Conservation (phyloP, 2,113 vertebrate genomes). For the Connochaetes taurinus region DNA sequence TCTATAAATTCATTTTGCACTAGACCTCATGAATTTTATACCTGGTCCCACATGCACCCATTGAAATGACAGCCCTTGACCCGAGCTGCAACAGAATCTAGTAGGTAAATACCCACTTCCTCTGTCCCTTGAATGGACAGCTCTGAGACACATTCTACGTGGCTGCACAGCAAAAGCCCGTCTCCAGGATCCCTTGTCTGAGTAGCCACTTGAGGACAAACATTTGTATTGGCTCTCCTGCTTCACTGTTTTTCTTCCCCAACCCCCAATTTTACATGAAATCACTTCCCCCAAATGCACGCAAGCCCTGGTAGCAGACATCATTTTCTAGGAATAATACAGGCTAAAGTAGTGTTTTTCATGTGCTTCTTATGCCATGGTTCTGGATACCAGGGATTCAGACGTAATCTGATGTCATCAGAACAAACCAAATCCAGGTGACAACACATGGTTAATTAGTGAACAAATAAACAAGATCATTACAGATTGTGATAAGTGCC, state of each 20-base stretch:
- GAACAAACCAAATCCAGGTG: neutral
- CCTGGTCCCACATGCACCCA: neutral
- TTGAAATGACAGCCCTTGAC: neutral
- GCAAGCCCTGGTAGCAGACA: neutral
- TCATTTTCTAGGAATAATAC: neutral
- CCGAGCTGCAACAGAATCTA: neutral
- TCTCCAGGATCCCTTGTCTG: neutral
- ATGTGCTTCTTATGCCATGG: neutral
- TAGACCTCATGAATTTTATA: neutral
- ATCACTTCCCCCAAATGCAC: neutral
- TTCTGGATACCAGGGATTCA: neutral
- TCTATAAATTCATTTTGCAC: neutral
- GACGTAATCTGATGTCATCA: constrained; percentile 7
- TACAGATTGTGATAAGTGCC: neutral
- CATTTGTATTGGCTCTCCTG: neutral
- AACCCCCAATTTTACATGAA: neutral
- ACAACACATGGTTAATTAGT: neutral
- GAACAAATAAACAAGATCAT: neutral
- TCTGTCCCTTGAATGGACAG: neutral
- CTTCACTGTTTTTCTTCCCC: neutral
- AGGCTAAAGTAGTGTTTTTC: neutral
- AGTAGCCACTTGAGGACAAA: neutral
- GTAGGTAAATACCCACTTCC: neutral
- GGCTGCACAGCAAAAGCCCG: neutral
- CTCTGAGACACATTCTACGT: neutral